These are phyloP conservation scores for Cyclophora punctaria DNA, from an alignment of 2,888 invertebrate species.

Conservation along the genomic window DNA sequence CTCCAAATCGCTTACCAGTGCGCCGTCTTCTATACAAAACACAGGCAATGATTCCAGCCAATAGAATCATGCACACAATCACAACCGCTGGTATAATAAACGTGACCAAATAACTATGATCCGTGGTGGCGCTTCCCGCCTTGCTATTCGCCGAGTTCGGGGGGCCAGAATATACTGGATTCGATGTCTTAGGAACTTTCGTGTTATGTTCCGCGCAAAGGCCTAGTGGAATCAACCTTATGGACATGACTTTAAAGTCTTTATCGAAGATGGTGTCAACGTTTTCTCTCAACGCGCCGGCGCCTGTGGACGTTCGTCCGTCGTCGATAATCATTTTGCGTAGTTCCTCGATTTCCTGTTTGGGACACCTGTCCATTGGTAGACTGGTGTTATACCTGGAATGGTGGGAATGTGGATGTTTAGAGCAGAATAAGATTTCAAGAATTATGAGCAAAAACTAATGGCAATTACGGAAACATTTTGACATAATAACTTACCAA, in stretches of 20 bases:
- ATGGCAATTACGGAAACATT: background rate
- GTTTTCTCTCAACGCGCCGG: conserved; percentile 59
- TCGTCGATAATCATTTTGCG: conserved; percentile 81
- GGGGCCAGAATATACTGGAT: conserved; percentile 33
- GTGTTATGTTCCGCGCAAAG: conserved; percentile 71
- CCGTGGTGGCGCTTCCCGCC: conserved; percentile 33
- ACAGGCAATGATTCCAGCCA: conserved; percentile 92
- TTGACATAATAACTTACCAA: conserved; percentile 62
- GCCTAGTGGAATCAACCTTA: conserved; percentile 76
- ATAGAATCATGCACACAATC: conserved; percentile 88
- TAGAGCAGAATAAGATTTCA: too few species aligned
- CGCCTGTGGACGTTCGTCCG: conserved; percentile 56
- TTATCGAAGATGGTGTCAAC: conserved; percentile 81
- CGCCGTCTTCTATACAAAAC: conserved; percentile 88
- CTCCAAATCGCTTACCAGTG: conserved; percentile 78
- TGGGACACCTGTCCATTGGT: conserved; percentile 83
- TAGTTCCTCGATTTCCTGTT: conserved; percentile 82
- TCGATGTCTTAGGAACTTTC: conserved; percentile 43
- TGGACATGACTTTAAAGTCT: conserved; percentile 81
- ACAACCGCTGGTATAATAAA: conserved; percentile 93
- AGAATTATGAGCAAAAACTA: too few species aligned
- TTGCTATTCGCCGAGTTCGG: conserved; percentile 44
- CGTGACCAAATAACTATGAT: conserved; percentile 78
- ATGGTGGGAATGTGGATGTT: background rate
- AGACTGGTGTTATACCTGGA: conserved; percentile 84